These are phyloP conservation scores for Hyaena hyaena DNA, from an alignment of 2,113 vertebrate species.

Conservation along the genomic window DNA sequence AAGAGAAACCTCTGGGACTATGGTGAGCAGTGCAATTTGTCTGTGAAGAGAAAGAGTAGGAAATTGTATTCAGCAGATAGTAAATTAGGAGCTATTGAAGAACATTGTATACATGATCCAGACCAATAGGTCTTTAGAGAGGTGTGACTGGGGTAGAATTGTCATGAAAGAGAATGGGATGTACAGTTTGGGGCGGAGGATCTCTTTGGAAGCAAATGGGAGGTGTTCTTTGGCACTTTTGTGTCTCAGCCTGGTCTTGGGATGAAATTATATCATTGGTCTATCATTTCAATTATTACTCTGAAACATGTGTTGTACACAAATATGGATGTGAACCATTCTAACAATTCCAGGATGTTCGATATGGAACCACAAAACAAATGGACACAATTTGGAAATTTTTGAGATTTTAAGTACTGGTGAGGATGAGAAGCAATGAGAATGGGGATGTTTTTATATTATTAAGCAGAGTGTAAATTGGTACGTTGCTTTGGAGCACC, in stretches of 20 bases:
- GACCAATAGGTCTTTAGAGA: neutral
- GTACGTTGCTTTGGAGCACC: neutral
- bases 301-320: neutral
- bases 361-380: constrained; percentile 1
- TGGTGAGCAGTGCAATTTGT: neutral
- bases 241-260: neutral
- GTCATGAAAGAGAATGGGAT: neutral
- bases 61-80: neutral
- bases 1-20: neutral
- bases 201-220: neutral
- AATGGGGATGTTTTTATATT: neutral
- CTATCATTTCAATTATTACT: neutral
- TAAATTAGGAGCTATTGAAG: neutral
- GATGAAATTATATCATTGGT: neutral
- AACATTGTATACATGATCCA: neutral
- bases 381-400: neutral
- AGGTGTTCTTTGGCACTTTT: neutral
- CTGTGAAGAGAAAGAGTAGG: neutral
- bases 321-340: neutral
- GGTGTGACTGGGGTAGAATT: neutral
- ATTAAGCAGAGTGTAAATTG: neutral
- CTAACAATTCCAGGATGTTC: neutral
- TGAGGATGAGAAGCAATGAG: neutral
- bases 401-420: neutral
- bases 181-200: neutral